phyloP scores from a whole-genome alignment of 1,140 invertebrate genomes.

The Episyrphus balteatus region DNA sequence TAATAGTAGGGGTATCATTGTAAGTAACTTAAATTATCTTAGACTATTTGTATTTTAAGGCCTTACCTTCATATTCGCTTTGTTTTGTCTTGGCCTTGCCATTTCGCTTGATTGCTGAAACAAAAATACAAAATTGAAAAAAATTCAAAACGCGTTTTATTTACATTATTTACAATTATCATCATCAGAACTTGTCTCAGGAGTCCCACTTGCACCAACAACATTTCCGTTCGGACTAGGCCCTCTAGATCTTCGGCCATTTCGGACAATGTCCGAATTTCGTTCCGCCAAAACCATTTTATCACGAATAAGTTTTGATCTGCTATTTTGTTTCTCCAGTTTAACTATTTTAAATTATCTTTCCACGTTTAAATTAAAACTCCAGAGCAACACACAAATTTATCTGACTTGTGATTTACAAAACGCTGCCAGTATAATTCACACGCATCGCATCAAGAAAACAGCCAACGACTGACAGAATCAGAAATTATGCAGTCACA shows the following conservation, averaged over 20 bases:
- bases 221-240: conserved; percentile 78
- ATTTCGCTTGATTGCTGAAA: conserved; percentile 31
- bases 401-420: too few relatives aligned
- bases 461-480: too few relatives aligned
- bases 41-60: not conserved
- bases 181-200: conserved; percentile 68
- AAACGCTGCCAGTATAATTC: too few relatives aligned
- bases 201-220: conserved; percentile 38
- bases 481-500: too few relatives aligned
- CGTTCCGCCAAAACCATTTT: conserved; percentile 78
- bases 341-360: too few relatives aligned
- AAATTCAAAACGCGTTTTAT: not conserved
- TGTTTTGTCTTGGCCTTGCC: conserved; percentile 32
- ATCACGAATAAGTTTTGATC: conserved; percentile 6
- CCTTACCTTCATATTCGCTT: conserved; percentile 35
- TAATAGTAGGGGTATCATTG: too few relatives aligned
- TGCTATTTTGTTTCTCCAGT: too few relatives aligned
- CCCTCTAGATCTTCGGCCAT: conserved; percentile 74
- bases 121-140: conserved; percentile 1
- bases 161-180: conserved; percentile 53
- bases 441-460: too few relatives aligned
- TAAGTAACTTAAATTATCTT: too few relatives aligned
- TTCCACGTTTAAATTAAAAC: too few relatives aligned
- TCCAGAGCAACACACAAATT: too few relatives aligned
- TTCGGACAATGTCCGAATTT: conserved; percentile 65